Percentiles rank a stretch among this genome's conserved stretches.
Conservation (phyloP, 2,113 vertebrate species). For the Platysternon megacephalum region DNA sequence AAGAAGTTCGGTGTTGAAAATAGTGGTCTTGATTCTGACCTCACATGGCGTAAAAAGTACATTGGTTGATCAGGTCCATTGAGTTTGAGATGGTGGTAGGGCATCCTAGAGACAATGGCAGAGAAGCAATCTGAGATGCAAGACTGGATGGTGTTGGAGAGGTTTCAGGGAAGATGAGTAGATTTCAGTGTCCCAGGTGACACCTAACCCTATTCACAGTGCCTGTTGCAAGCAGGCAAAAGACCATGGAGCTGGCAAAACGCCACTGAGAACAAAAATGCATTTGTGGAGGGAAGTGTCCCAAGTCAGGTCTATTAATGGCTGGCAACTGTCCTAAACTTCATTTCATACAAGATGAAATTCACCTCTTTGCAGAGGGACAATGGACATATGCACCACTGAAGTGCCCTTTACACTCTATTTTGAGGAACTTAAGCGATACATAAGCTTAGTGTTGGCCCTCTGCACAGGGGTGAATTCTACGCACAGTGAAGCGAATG, state of each 20-base stretch:
- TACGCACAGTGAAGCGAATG: not conserved
- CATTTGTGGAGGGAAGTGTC: not conserved
- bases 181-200: not conserved
- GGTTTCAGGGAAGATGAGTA: not conserved
- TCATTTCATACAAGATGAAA: not conserved
- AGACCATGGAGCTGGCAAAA: constrained; percentile 1
- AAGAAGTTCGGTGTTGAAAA: not conserved
- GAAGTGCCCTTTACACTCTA: not conserved
- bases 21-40: not conserved
- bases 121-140: fast-evolving
- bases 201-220: not conserved
- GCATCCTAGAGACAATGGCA: not conserved
- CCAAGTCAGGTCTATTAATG: not conserved
- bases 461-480: not conserved
- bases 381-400: fast-evolving
- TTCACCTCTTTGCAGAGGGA: not conserved
- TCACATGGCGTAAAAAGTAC: fast-evolving
- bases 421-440: not conserved
- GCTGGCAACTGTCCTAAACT: not conserved
- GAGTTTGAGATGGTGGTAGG: not conserved
- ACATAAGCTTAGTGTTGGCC: not conserved
- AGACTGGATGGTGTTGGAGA: not conserved
- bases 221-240: not conserved
- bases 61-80: not conserved
- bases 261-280: not conserved